phyloP scores from a whole-genome alignment of 2,113 vertebrate species.

The Gymnocephalus cernua region DNA sequence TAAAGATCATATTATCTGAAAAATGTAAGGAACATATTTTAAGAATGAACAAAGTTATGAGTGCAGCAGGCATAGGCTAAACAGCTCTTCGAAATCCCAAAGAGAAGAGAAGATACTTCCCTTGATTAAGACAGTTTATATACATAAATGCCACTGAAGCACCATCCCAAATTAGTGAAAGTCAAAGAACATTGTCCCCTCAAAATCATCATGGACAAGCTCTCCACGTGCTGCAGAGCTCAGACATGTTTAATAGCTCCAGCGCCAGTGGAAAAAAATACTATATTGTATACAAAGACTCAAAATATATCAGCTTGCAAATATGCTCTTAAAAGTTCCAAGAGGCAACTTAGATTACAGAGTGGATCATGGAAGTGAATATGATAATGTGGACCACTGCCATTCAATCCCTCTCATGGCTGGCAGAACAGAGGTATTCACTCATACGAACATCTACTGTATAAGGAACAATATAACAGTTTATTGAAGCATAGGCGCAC shows the following conservation, averaged over 20 bases:
- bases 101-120: neutral
- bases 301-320: neutral
- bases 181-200: neutral
- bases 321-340: constrained; percentile 40
- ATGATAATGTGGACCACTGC: constrained; percentile 38
- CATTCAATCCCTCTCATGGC: constrained; percentile 60
- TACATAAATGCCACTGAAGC: constrained; percentile 1
- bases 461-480: constrained; percentile 73
- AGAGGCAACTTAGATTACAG: constrained; percentile 38
- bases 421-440: constrained; percentile 73
- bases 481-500: constrained; percentile 72
- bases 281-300: constrained; percentile 30
- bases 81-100: neutral
- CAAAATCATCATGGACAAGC: neutral
- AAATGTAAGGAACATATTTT: constrained; percentile 14
- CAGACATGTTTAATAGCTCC: constrained; percentile 11
- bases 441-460: constrained; percentile 72
- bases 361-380: constrained; percentile 34
- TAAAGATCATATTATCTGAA: neutral
- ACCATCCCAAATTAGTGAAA: neutral
- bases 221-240: constrained; percentile 7
- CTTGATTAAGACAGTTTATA: constrained; percentile 1
- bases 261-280: constrained; percentile 10
- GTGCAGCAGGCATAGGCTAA: neutral
- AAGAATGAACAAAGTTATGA: constrained; percentile 24